phyloP scores from a whole-genome alignment of 2,888 invertebrate species.

The Mimachlamys varia region DNA sequence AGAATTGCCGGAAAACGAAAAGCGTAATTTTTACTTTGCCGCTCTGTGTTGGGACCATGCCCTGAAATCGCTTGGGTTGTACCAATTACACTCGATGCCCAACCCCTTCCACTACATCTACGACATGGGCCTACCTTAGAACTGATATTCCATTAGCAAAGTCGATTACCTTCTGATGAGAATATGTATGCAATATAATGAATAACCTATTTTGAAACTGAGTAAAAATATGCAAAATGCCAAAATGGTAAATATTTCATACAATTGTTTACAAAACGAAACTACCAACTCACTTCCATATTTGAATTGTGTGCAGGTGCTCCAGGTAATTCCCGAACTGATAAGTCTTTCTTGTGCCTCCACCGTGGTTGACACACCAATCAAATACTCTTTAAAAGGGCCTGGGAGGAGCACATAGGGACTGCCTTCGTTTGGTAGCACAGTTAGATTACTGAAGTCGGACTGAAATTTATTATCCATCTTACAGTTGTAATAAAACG shows the following conservation, averaged over 20 bases:
- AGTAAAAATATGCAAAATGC: too few relatives aligned
- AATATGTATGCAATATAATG: too few relatives aligned
- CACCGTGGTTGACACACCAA: not conserved
- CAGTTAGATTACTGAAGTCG: not conserved
- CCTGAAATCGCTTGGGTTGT: too few relatives aligned
- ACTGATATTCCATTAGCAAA: too few relatives aligned
- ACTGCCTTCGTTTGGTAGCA: not conserved
- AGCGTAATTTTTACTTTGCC: too few relatives aligned
- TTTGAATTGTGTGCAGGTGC: not conserved
- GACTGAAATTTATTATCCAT: not conserved
- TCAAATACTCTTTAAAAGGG: not conserved
- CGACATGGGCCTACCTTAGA: too few relatives aligned
- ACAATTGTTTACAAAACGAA: not conserved
- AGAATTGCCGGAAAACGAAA: not conserved
- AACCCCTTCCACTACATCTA: too few relatives aligned
- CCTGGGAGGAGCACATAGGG: not conserved
- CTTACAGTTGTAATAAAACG: too few relatives aligned
- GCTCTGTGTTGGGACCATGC: too few relatives aligned
- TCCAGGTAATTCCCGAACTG: not conserved
- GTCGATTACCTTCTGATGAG: too few relatives aligned
- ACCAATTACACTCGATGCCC: too few relatives aligned
- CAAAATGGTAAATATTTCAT: not conserved
- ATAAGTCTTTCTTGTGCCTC: not conserved
- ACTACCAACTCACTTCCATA: not conserved
- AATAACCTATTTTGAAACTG: too few relatives aligned